These are phyloP conservation scores for Urechis unicinctus DNA, from an alignment of 2,888 invertebrate species.

Conservation along the genomic window DNA sequence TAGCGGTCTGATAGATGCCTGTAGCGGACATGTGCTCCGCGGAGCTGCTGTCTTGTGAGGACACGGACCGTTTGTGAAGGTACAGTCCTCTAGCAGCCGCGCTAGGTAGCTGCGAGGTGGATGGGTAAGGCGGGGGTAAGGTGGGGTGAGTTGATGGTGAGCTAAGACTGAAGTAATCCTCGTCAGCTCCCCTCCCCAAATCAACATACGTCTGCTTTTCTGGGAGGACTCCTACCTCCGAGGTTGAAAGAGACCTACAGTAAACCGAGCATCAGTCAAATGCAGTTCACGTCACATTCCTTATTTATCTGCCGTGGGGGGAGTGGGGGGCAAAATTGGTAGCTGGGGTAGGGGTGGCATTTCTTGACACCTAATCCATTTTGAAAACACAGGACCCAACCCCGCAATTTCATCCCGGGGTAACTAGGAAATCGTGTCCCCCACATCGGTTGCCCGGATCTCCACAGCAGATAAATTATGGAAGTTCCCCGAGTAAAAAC, in stretches of 20 bases:
- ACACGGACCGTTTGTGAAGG: background rate
- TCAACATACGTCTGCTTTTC: background rate
- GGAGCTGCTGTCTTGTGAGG: background rate
- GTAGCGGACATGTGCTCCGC: no score
- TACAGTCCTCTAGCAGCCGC: background rate
- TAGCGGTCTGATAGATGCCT: no score
- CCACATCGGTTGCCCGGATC: no score
- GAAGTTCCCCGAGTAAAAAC: no score
- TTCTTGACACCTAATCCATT: no score
- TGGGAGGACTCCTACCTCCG: slow-evolving; percentile 14
- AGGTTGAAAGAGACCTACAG: slow-evolving; percentile 18
- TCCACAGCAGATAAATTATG: no score
- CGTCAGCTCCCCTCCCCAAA: background rate
- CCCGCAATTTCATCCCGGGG: no score
- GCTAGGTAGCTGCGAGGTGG: background rate
- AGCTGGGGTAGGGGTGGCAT: no score
- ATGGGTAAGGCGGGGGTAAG: background rate
- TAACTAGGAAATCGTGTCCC: no score
- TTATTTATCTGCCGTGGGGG: no score
- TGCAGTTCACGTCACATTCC: background rate
- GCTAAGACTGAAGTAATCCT: background rate
- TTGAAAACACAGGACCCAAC: no score
- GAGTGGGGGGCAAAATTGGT: no score
- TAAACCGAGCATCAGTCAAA: background rate
- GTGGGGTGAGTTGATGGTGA: background rate